Evolutionary conservation across 2,888 invertebrate genomes (phyloP).

Genomic region (Dynastes grantii): DNA sequence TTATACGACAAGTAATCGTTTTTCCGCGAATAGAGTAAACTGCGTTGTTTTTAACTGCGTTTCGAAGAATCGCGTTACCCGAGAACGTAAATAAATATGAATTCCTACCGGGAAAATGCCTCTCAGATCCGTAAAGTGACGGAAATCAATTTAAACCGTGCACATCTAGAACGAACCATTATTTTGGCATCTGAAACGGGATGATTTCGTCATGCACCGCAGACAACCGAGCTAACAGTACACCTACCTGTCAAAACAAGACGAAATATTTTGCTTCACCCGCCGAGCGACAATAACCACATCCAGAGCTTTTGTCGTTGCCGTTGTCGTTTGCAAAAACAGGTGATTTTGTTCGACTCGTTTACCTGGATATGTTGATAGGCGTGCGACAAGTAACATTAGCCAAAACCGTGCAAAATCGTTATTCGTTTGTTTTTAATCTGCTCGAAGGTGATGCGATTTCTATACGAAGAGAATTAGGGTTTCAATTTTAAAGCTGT

Average conservation of each 20-base stretch:
- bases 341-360: conserved; percentile 19
- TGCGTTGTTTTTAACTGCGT: background rate
- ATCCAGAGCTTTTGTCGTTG: background rate
- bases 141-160: conserved; percentile 42
- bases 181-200: conserved; percentile 36
- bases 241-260: conserved; percentile 65
- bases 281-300: conserved; percentile 14
- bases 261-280: conserved; percentile 63
- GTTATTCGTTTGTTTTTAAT: conserved; percentile 5
- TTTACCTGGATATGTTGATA: conserved; percentile 29
- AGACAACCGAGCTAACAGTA: conserved; percentile 58
- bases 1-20: no score
- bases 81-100: conserved; percentile 39
- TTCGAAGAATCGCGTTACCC: conserved; percentile 11
- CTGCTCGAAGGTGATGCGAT: background rate
- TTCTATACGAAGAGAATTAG: background rate
- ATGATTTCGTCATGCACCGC: conserved; percentile 54
- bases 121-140: conserved; percentile 29
- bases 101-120: conserved; percentile 35
- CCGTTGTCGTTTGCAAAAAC: conserved; percentile 2
- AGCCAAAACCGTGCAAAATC: conserved; percentile 18
- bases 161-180: conserved; percentile 21
- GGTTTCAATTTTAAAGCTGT: background rate
- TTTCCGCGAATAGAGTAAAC: no score
- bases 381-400: background rate